A percentile compares a stretch with the other conserved stretches of the same genome.
Evolutionary conservation across 1,140 invertebrate species (phyloP).

Genomic region (Doryteuthis pealeii): DNA sequence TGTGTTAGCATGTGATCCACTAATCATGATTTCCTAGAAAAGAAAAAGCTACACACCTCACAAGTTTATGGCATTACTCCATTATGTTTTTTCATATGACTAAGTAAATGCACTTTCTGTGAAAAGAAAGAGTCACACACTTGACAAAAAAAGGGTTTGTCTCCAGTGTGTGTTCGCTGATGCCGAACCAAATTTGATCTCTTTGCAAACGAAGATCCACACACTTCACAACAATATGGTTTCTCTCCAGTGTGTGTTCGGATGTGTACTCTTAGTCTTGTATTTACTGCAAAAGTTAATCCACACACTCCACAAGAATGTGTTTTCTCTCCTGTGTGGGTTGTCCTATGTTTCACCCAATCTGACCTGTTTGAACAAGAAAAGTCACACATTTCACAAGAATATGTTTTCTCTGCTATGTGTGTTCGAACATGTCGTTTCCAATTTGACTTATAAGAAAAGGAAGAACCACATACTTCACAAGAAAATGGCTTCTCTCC

Average conservation of each 20-base stretch:
- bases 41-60: too few relatives aligned
- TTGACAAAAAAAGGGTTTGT: too few relatives aligned
- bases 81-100: too few relatives aligned
- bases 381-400: slow-evolving; percentile 17
- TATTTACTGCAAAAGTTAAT: background rate
- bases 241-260: slow-evolving; percentile 32
- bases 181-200: too few relatives aligned
- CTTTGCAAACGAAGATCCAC: slow-evolving; percentile 28
- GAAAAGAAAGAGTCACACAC: too few relatives aligned
- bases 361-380: background rate
- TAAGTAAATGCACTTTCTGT: too few relatives aligned
- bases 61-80: too few relatives aligned
- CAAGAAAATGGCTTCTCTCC: slow-evolving; percentile 11
- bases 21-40: too few relatives aligned
- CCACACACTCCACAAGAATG: slow-evolving; percentile 33
- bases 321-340: too few relatives aligned
- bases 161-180: too few relatives aligned
- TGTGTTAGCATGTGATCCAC: too few relatives aligned
- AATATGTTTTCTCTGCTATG: slow-evolving; percentile 18
- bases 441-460: slow-evolving; percentile 9
- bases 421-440: slow-evolving; percentile 19
- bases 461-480: slow-evolving; percentile 16
- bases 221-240: slow-evolving; percentile 27
- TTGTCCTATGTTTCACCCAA: too few relatives aligned
- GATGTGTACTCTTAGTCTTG: slow-evolving; percentile 29